These are phyloP conservation scores for Alentia gelatinosa DNA, from an alignment of 2,888 invertebrate genomes.

Conservation along the genomic window DNA sequence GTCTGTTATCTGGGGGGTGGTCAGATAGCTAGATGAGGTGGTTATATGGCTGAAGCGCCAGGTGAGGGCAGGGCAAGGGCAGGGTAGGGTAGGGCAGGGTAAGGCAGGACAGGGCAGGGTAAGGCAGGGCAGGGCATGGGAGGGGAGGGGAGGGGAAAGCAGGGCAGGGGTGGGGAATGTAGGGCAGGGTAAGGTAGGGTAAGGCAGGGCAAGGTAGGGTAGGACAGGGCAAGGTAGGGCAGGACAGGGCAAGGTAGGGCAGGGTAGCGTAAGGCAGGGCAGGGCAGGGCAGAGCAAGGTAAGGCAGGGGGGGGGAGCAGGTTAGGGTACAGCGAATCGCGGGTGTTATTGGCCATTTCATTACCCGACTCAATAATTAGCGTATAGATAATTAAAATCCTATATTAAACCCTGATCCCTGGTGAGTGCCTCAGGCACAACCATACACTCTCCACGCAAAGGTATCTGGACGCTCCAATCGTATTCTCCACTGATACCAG, in stretches of 20 bases:
- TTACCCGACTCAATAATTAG: too few relatives aligned
- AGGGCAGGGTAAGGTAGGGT: not conserved
- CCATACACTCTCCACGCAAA: too few relatives aligned
- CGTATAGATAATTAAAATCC: too few relatives aligned
- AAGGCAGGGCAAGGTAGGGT: not conserved
- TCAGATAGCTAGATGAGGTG: too few relatives aligned
- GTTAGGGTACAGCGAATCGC: not conserved
- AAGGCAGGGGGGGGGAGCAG: not conserved
- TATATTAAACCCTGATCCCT: too few relatives aligned
- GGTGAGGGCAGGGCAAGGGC: not conserved
- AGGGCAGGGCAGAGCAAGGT: not conserved
- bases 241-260: not conserved
- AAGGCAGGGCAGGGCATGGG: not conserved
- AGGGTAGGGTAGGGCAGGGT: not conserved
- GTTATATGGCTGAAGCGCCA: too few relatives aligned
- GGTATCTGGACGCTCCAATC: too few relatives aligned
- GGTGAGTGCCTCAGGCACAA: too few relatives aligned
- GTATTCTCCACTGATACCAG: too few relatives aligned
- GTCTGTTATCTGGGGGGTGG: too few relatives aligned
- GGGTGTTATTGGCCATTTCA: not conserved
- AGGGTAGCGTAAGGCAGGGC: not conserved
- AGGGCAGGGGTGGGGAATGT: not conserved
- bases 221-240: not conserved
- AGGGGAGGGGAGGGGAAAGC: not conserved
- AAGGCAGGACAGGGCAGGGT: not conserved